Base-by-base conservation (phyloP, 2,888 invertebrate species). In the Cataglyphis albicans region DNA sequence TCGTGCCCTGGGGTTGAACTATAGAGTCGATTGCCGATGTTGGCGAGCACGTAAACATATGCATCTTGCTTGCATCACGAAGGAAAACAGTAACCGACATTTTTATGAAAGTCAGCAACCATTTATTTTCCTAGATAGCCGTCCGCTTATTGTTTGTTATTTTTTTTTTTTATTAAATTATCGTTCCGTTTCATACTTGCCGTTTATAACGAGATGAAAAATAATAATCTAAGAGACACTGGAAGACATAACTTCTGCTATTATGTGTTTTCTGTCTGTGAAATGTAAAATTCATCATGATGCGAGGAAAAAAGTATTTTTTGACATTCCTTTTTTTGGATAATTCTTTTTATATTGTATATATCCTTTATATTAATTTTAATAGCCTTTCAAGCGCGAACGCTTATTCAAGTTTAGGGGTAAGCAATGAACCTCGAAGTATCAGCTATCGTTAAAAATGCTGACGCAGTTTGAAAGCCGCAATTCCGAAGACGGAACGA, bases 21-120 rank as follows among this genome's bases (percentile, higher is more conserved):
- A 91, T 90, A 90, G 80, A 64, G 91, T 92, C 91, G 92, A 92
- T 91, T 91, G 91, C 85, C 76, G 92, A 90, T 93, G 93, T 93
- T 92, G 92, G 93, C 90, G 91, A 93, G 92, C 93, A 90, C 91
- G 35, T 48, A 44, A 72, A 72, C 70, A 41, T 75, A 52, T 67
- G 52, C 57, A 29, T 55, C 41, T 76, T 55, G 29, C 25, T 68
- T 55, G 21, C 57, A 41, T 44, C 55, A 9, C 64, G n/a, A 15
- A 48, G 3, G 52, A 65, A 65, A 52, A 48, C 35, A 44, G 65
- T 55, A 59, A 61, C 44, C 18, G 68, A 68, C 32, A 59, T 44
- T 78, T 78, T 70, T 72, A 48, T 32, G 48, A 48, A 48, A 72
- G 70, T 78, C 70, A 41, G 32, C 41, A 12, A 32, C 15, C 32